Evolutionary conservation across 2,888 invertebrate species (phyloP), one percentile per base, ranked within the genome.

Genomic region (Carterocephalus palaemon): DNA sequence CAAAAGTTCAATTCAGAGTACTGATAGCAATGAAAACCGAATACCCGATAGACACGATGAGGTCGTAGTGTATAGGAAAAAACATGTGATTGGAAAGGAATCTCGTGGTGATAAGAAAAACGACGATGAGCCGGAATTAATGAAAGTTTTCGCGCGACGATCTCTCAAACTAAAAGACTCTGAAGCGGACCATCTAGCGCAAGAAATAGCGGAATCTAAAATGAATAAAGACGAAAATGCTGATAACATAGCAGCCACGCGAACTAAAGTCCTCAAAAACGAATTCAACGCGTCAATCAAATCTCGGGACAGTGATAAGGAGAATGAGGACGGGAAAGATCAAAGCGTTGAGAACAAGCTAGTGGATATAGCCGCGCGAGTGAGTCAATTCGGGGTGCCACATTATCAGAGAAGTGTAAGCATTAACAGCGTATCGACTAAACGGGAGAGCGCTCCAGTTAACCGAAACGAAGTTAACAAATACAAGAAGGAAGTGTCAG

Each of bases 111-210:
- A 78, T 28, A 77, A 67, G 36, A 88, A 82, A 57, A 88, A 89
- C 42, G 92, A 93, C 46, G 91, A 92, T 20, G 92, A 93, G 67
- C 93, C 94, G 0, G 94, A 94, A 72, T 68, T 94, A 4, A 91
- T 94, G 90, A 94, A 94, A 75, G 94, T 94, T 0, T 94, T 94
- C 66, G 94, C 94, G 0, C 82, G 94, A 28, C 80, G 94, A 46
- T 94, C 94, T n/a, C 77, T 94, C 0, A 94, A 94, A 76, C 81
- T 93, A n/a, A 93, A 92, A 77, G 93, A 93, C 58, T 78, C 79
- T 2, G 93, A 93, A 59, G 87, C 85, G 0, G 90, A 90, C 46
- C 77, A 75, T 26, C 75, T 92, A 46, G 88, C 89, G 8, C 89
- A 89, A 49, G 89, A 90, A 51, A 88, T 90, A 22, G 76, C 89